Evolutionary conservation across 2,797 vertebrate genomes (phyloP), one percentile per base, ranked within the genome.

Genomic region (Mormyrus hasselquistii): DNA sequence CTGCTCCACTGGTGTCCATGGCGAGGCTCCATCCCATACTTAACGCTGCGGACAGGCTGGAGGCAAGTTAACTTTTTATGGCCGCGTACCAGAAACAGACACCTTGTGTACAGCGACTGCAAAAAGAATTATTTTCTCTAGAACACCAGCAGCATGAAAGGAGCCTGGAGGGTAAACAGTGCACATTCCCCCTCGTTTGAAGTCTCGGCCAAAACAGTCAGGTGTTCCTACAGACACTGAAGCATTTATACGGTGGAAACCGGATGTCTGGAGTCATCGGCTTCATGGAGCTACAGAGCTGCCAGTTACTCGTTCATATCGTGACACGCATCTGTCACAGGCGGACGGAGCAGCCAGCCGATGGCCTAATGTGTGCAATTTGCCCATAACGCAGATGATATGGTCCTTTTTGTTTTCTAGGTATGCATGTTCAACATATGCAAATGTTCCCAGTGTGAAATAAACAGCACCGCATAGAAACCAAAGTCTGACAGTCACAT

Each of bases 141-240:
- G 86, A 84, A 89, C 89, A 65, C 86, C 91, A 90, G 91, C 91
- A 92, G 93, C 94, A 93, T 94, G 76, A 93, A 94, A 94, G 90
- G 87, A 86, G 90, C 88, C 92, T 69, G 47, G 0, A 89, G 91
- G 90, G 86, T 92, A 92, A 93, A 92, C 25, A 47, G 89, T 91
- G 89, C 89, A 89, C 14, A 55, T n/a, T 50, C 55, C 73, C 44
- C 69, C 86, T 9, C 87, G 92, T 95, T 95, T 95, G 94, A 95
- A 93, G 94, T 94, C 44, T 1, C 69, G 91, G 94, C 94, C 95
- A 96, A 94, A 93, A 92, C 83, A 86, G 92, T 93, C 94, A 94
- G 94, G 94, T 94, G 92, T 94, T 94, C 95, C 95, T 94, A 95
- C 91, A 92, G 92, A 93, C 91, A 91, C 90, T 90, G 92, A 93